Evolutionary conservation across 2,888 invertebrate genomes (phyloP).

Genomic region (Machimus atricapillus): DNA sequence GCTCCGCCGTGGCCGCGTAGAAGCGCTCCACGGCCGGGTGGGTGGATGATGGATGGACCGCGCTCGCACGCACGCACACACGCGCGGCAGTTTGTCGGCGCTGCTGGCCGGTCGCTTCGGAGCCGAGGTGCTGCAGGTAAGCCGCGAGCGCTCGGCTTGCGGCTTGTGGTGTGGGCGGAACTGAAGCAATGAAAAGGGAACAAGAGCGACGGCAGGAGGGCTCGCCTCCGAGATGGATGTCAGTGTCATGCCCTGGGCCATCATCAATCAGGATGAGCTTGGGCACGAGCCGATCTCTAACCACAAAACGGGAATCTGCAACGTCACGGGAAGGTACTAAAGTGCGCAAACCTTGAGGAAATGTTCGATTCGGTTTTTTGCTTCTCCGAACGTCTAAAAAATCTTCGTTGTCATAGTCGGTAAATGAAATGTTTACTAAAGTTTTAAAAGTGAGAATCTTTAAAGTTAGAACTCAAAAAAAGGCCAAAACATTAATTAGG

Average conservation of each 20-base stretch:
- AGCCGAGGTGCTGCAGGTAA: not conserved
- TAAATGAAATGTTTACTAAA: no score
- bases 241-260: not conserved
- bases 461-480: no score
- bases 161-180: slow-evolving; percentile 26
- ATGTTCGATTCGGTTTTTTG: not conserved
- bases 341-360: not conserved
- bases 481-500: no score
- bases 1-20: not conserved
- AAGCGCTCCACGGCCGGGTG: not conserved
- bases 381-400: not conserved
- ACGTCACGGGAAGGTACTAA: not conserved
- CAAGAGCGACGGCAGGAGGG: not conserved
- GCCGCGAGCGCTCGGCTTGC: not conserved
- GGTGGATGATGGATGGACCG: not conserved
- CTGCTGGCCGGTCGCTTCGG: not conserved
- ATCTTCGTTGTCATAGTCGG: no score
- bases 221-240: not conserved
- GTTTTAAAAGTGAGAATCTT: no score
- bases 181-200: slow-evolving; percentile 5
- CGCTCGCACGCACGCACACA: not conserved
- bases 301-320: not conserved
- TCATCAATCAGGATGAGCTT: not conserved
- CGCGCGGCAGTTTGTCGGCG: not conserved
- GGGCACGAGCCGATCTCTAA: not conserved